Evolutionary conservation across 2,797 vertebrate genomes (phyloP), one percentile per base, ranked within the genome.

Genomic region (Pempheris klunzingeri): DNA sequence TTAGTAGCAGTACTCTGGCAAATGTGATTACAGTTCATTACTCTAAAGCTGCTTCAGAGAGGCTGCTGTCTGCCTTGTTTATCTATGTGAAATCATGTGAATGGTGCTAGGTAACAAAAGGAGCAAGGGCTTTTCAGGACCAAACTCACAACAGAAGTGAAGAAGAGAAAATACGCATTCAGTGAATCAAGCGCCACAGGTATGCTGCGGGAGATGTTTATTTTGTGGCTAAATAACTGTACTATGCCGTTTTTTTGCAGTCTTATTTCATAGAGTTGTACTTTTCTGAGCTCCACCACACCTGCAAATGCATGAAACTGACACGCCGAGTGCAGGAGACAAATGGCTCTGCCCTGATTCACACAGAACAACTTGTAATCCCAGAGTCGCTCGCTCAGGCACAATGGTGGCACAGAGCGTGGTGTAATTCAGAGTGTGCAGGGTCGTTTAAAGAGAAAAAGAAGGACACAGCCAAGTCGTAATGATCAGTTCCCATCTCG

Each of bases 371-470:
- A 20, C 80, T 73, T 54, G 72, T 68, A 76, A 85, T 77, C 79
- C 74, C 69, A 14, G 36, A 18, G 74, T 13, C 32, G 9, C 71
- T 74, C 71, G 65, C 70, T 47, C 64, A 58, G 47, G 76, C 85
- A 83, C 83, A 80, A 81, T 50, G 79, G 66, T 60, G 76, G 81
- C 83, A 55, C 52, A 13, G 49, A 70, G 72, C 26, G 8, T 20
- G 15, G 59, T 63, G 84, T 76, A 77, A 88, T 86, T 90, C 81
- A 49, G 80, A 88, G 77, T 18, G 57, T 9, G 61, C 70, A 0
- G 61, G 82, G 79, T 72, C 38, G 34, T 67, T 89, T 81, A 74
- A 87, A 82, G 75, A 65, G 74, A 78, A 86, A 90, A 91, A 84
- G 77, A 75, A 85, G 79, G 83, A 86, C 83, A 64, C 65, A 15